Evolutionary conservation across 2,113 vertebrate genomes (phyloP).

Genomic region (Triplophysa dalaica): DNA sequence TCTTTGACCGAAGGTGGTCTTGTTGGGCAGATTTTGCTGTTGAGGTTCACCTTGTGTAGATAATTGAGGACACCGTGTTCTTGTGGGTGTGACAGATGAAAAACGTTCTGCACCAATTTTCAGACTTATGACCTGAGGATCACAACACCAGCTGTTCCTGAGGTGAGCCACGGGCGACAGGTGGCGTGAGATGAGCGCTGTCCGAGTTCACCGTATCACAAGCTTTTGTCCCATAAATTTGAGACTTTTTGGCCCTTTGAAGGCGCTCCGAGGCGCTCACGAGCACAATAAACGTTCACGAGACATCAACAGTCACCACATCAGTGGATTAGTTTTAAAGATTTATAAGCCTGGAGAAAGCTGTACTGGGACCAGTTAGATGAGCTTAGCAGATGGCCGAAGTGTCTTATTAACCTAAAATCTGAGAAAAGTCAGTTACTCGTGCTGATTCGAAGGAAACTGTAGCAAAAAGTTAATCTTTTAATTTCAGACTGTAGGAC

Average conservation of each 20-base stretch:
- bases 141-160: conserved; percentile 45
- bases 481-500: neutral
- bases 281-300: conserved; percentile 14
- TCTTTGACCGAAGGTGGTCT: neutral
- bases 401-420: conserved; percentile 42
- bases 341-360: conserved; percentile 44
- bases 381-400: conserved; percentile 51
- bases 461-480: conserved; percentile 30
- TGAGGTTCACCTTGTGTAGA: conserved; percentile 39
- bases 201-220: neutral
- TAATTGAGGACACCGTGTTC: conserved; percentile 22
- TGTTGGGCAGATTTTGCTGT: conserved; percentile 1
- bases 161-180: conserved; percentile 51
- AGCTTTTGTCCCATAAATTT: neutral
- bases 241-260: neutral
- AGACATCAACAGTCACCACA: conserved; percentile 47
- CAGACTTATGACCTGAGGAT: neutral
- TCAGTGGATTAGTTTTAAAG: conserved; percentile 54
- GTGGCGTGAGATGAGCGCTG: conserved; percentile 34
- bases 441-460: conserved; percentile 25
- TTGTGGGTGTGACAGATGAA: conserved; percentile 34
- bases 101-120: neutral
- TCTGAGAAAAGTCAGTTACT: conserved; percentile 41
- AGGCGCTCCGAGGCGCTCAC: neutral
- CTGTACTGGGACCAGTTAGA: conserved; percentile 37